Conservation (phyloP, 2,888 invertebrate species). For the Lepeophtheirus nordmannii region DNA sequence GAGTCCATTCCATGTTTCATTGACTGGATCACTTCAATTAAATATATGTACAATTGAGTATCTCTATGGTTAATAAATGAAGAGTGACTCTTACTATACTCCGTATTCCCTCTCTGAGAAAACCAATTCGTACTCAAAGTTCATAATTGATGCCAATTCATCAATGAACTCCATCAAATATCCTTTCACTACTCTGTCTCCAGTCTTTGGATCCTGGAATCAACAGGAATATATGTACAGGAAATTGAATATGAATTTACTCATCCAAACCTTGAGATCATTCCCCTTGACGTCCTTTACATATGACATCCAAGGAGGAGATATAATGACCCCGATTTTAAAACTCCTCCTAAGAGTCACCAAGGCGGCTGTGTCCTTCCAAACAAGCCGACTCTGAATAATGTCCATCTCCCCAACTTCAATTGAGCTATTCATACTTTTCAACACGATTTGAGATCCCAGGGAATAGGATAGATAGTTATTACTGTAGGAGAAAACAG, state of each 20-base stretch:
- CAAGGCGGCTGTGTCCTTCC: neutral
- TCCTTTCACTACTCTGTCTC: neutral
- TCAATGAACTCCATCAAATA: conserved; percentile 41
- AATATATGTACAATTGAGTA: too few relatives aligned
- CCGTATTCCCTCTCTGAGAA: conserved; percentile 39
- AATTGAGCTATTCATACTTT: neutral
- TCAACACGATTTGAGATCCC: neutral
- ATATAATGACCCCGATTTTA: neutral
- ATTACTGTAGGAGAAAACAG: neutral
- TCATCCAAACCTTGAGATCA: neutral
- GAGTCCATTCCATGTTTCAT: conserved; percentile 65
- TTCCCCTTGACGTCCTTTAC: neutral
- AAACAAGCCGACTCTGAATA: neutral
- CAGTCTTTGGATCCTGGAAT: neutral
- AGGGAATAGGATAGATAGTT: neutral
- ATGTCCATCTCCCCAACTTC: neutral
- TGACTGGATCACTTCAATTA: conserved; percentile 43
- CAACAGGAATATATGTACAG: too few relatives aligned
- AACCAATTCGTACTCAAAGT: conserved; percentile 63
- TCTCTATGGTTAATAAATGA: too few relatives aligned
- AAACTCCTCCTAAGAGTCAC: neutral
- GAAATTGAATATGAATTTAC: too few relatives aligned
- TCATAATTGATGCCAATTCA: conserved; percentile 51
- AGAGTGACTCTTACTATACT: neutral
- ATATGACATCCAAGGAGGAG: neutral